Percentiles rank a stretch among this genome's conserved stretches.
phyloP scores from a whole-genome alignment of 1,140 invertebrate species.

The Schmidtea mediterranea region DNA sequence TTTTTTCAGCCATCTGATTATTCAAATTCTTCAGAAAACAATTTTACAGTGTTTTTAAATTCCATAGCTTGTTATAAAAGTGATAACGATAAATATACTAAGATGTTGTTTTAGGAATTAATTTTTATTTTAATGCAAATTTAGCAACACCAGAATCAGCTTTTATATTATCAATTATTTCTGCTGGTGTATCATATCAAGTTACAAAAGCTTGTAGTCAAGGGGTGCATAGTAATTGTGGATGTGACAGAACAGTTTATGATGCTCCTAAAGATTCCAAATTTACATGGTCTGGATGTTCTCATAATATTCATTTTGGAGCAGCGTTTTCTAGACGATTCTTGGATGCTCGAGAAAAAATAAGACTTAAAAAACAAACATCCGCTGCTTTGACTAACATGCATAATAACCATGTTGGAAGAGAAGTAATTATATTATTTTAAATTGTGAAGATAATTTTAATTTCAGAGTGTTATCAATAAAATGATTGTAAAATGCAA shows the following conservation, averaged over 20 bases:
- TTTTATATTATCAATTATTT: constrained; percentile 35
- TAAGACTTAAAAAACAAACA: constrained; percentile 33
- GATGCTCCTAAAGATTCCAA: constrained; percentile 16
- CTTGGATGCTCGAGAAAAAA: constrained; percentile 28
- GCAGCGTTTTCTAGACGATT: constrained; percentile 31
- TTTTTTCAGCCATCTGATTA: no score
- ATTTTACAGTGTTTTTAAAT: no score
- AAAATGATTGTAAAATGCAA: constrained; percentile 58
- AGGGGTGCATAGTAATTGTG: constrained; percentile 51
- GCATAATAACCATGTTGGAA: constrained; percentile 77
- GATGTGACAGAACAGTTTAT: constrained; percentile 33
- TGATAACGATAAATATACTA: no score
- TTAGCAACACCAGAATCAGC: constrained; percentile 26
- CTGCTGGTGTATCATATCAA: constrained; percentile 53
- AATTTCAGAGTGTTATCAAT: neutral
- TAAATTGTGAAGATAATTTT: neutral
- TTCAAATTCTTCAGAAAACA: no score
- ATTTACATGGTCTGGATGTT: constrained; percentile 31
- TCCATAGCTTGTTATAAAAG: no score
- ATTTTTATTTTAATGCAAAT: no score
- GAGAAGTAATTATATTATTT: constrained; percentile 38
- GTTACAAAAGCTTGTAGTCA: constrained; percentile 58
- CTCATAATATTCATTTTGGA: constrained; percentile 34
- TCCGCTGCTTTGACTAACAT: constrained; percentile 62
- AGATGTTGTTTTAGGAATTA: no score